Percentiles rank a stretch among this genome's conserved stretches.
Evolutionary conservation across 2,113 vertebrate species (phyloP).

Genomic region (Hemicordylus capensis): DNA sequence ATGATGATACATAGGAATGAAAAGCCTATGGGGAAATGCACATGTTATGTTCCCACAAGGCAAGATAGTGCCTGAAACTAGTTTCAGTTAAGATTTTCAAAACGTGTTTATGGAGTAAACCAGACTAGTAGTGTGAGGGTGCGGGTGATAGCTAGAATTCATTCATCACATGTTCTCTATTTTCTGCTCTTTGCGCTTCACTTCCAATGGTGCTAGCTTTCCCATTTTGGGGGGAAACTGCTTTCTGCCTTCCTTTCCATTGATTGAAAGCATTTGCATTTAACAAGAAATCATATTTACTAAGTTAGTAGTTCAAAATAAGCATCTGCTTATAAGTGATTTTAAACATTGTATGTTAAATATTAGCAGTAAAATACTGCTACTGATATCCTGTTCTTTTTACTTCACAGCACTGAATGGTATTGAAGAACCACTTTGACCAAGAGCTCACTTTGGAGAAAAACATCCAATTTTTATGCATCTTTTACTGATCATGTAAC

Average conservation of each 20-base stretch:
- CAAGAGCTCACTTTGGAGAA: conserved; percentile 73
- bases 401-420: conserved; percentile 81
- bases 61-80: no score
- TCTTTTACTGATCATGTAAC: conserved; percentile 81
- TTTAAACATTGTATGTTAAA: conserved; percentile 29
- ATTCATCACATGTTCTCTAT: no score
- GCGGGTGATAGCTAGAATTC: no score
- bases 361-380: conserved; percentile 38
- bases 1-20: neutral
- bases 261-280: neutral
- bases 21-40: neutral
- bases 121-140: no score
- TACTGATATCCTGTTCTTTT: conserved; percentile 61
- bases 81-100: no score
- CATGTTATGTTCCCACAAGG: neutral
- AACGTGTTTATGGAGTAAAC: no score
- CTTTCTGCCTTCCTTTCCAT: neutral
- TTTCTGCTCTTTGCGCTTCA: neutral
- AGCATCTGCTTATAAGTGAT: conserved; percentile 31
- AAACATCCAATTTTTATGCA: conserved; percentile 80
- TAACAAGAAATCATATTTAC: neutral
- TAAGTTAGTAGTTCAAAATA: neutral
- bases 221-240: neutral
- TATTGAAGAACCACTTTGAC: conserved; percentile 80
- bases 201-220: neutral